Evolutionary conservation across 2,113 vertebrate species (phyloP), one percentile per base, ranked within the genome.

Genomic region (Scatophagus argus): DNA sequence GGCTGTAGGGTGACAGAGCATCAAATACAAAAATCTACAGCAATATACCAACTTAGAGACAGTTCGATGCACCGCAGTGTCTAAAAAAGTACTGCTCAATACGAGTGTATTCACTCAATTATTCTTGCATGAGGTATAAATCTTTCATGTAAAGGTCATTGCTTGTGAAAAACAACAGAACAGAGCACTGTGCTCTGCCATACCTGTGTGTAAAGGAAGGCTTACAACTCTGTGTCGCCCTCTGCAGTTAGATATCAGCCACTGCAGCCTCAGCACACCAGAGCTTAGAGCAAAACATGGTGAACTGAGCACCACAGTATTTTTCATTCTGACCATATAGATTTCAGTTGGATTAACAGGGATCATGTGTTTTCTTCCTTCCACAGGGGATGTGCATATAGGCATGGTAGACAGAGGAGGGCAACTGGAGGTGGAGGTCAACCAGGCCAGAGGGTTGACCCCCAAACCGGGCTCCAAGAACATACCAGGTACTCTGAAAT

Each of bases 341-440:
- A 44, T 36, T 29, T 14, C n/a, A 49, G 1, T 9, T 14, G 29
- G 34, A 14, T 32, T 17, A 0, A 27, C n/a, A 31, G 19, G 47
- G 12, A 44, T 56, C 0, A n/a, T n/a, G 8, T 52, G 13, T 64
- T 52, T 5, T 51, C 60, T 63, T 77, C 49, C 2, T 0, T 32
- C n/a, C 2, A 3, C 81, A 99, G 98, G 98, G 1, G 98, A 99
- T 0, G 96, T 99, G 66, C 94, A 98, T 46, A 86, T 99, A 0
- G 93, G 95, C 14, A 94, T 99, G 94, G 87, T 96, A 25, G 98
- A 99, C 79, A 92, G 97, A 70, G 97, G 95, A 4, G 97, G 98
- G 43, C 98, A 99, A 90, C 94, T 99, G 80, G 97, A 99, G 89
- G 98, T 99, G 81, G 97, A 98, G 83, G 96, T 99, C 87, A 98